Evolutionary conservation across 2,888 invertebrate genomes (phyloP).

Genomic region (Aricia artaxerxes): DNA sequence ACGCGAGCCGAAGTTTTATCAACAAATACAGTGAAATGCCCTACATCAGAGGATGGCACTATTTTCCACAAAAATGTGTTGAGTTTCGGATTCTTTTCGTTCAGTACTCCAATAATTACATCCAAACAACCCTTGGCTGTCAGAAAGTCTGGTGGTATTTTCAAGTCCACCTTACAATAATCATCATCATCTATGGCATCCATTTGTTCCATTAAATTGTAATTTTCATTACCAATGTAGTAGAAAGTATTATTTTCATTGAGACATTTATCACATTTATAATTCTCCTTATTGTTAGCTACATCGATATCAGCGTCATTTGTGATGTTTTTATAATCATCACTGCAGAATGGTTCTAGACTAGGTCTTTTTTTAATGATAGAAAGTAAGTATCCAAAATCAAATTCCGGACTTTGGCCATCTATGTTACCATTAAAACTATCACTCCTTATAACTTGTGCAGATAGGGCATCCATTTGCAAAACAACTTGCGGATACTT

Average conservation of each 20-base stretch:
- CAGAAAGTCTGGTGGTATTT: constrained; percentile 57
- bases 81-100: constrained; percentile 67
- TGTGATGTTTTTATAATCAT: constrained; percentile 41
- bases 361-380: constrained; percentile 57
- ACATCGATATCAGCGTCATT: constrained; percentile 27
- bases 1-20: constrained; percentile 60
- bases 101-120: constrained; percentile 63
- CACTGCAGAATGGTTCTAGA: constrained; percentile 53
- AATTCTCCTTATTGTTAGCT: not conserved
- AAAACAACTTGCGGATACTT: constrained; percentile 60
- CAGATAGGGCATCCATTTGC: constrained; percentile 71
- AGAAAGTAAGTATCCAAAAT: constrained; percentile 64
- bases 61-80: constrained; percentile 67
- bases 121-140: constrained; percentile 64
- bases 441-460: constrained; percentile 60
- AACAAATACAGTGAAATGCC: constrained; percentile 57
- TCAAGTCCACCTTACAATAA: constrained; percentile 57
- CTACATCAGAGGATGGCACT: constrained; percentile 51
- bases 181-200: constrained; percentile 33
- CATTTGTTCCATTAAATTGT: constrained; percentile 5
- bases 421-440: constrained; percentile 59
- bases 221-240: constrained; percentile 2
- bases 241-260: not conserved
- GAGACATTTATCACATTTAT: not conserved
- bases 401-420: constrained; percentile 54